A percentile compares a stretch with the other conserved stretches of the same genome.
Conservation (phyloP, 2,888 invertebrate genomes). For the Periphyllus acericola region DNA sequence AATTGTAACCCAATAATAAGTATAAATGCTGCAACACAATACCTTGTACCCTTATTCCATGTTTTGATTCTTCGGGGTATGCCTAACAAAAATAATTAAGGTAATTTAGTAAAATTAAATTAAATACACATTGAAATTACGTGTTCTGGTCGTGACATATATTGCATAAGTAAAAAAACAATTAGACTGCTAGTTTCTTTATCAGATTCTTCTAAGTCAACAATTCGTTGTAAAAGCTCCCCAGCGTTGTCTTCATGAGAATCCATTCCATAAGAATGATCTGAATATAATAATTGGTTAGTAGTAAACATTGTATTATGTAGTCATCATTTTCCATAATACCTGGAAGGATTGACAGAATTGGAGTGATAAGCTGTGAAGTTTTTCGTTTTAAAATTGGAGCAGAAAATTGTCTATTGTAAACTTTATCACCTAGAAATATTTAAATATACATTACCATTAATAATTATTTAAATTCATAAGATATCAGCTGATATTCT, state of each 20-base stretch:
- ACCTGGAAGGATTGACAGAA: constrained; percentile 56
- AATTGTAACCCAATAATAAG: constrained; percentile 91
- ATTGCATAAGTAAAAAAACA: constrained; percentile 96
- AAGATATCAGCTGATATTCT: neutral
- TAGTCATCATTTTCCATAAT: neutral
- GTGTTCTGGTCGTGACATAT: constrained; percentile 84
- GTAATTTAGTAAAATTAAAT: neutral
- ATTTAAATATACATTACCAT: neutral
- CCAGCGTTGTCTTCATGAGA: constrained; percentile 82
- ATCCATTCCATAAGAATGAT: constrained; percentile 55
- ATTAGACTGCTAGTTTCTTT: constrained; percentile 94
- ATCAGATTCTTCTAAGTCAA: constrained; percentile 94
- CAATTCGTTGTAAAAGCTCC: constrained; percentile 83
- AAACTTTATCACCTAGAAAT: constrained; percentile 66
- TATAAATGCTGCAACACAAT: constrained; percentile 92
- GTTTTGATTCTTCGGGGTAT: constrained; percentile 87
- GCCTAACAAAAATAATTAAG: constrained; percentile 70
- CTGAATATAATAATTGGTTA: constrained; percentile 36
- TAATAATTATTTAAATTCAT: neutral
- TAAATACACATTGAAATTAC: constrained; percentile 65
- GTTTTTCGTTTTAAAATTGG: constrained; percentile 94
- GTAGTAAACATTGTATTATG: neutral
- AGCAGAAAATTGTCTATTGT: constrained; percentile 92
- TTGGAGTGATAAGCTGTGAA: constrained; percentile 73
- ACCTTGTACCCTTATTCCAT: constrained; percentile 80